These are phyloP conservation scores for Ceratina australensis DNA, from an alignment of 1,140 invertebrate genomes.

Conservation along the genomic window DNA sequence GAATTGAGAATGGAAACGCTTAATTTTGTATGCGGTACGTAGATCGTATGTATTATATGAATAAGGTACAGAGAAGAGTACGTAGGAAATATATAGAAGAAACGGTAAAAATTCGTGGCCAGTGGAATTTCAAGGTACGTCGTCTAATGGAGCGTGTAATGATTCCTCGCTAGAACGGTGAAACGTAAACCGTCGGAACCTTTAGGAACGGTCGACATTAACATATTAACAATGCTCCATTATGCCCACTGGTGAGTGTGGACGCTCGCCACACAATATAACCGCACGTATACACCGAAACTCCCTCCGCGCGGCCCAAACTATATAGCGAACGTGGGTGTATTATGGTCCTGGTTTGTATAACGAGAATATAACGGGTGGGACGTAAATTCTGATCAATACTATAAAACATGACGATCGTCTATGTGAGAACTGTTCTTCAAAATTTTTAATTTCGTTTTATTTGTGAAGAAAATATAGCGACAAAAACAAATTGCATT, in stretches of 20 bases:
- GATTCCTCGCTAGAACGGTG: conserved; percentile 49
- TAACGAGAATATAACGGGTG: conserved; percentile 26
- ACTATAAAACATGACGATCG: too few relatives aligned
- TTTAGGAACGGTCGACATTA: conserved; percentile 61
- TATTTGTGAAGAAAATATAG: too few relatives aligned
- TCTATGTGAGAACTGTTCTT: too few relatives aligned
- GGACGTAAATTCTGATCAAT: neutral
- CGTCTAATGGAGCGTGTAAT: conserved; percentile 62
- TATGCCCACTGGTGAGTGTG: conserved; percentile 55
- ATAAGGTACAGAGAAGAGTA: too few relatives aligned
- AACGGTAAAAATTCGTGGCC: conserved; percentile 29
- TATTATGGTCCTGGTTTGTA: conserved; percentile 31
- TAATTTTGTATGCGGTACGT: too few relatives aligned
- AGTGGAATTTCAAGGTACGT: conserved; percentile 27
- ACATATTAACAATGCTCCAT: conserved; percentile 73
- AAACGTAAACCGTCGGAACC: conserved; percentile 43
- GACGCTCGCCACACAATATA: conserved; percentile 37
- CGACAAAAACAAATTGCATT: too few relatives aligned
- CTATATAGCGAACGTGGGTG: conserved; percentile 29
- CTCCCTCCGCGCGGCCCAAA: neutral
- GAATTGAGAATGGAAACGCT: too few relatives aligned
- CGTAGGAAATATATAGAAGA: neutral
- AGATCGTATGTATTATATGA: too few relatives aligned
- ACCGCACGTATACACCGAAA: conserved; percentile 5
- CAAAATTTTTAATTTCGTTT: too few relatives aligned